phyloP scores from a whole-genome alignment of 1,140 invertebrate species.

The Lutraria rhynchaena region DNA sequence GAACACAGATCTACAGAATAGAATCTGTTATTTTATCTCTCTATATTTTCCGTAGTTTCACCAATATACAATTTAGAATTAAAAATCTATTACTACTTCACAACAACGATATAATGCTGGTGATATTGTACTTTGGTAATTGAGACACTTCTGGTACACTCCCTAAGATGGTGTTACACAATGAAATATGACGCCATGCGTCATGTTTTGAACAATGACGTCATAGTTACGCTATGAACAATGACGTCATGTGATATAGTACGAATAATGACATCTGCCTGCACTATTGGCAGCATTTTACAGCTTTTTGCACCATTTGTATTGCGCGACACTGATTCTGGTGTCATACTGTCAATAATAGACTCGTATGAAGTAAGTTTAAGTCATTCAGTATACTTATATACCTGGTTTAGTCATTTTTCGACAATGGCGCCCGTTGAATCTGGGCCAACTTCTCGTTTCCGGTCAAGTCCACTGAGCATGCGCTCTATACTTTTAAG shows the following conservation, averaged over 20 bases:
- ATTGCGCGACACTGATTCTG: conserved; percentile 20
- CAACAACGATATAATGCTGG: conserved; percentile 43
- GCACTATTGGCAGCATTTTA: conserved; percentile 25
- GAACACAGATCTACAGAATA: background rate
- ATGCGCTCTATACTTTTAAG: conserved; percentile 98
- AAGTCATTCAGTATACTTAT: background rate
- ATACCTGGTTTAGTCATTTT: conserved; percentile 49
- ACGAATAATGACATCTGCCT: too few species aligned
- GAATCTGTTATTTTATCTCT: background rate
- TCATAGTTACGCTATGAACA: too few species aligned
- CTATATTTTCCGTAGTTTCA: too few species aligned
- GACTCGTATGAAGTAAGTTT: conserved; percentile 21
- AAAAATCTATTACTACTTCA: too few species aligned
- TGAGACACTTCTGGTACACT: conserved; percentile 48
- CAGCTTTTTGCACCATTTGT: conserved; percentile 27
- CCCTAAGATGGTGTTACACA: conserved; percentile 4
- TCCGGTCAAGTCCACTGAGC: conserved; percentile 93
- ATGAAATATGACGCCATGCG: conserved; percentile 14
- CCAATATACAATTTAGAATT: too few species aligned
- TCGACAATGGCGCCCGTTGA: conserved; percentile 61
- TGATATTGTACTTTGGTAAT: conserved; percentile 44
- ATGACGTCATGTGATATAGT: conserved; percentile 18
- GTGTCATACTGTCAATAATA: background rate
- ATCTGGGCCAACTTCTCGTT: conserved; percentile 68
- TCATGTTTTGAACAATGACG: too few species aligned